Evolutionary conservation across 2,888 invertebrate species (phyloP), one percentile per base, ranked within the genome.

Genomic region (Gastrophysa polygoni): DNA sequence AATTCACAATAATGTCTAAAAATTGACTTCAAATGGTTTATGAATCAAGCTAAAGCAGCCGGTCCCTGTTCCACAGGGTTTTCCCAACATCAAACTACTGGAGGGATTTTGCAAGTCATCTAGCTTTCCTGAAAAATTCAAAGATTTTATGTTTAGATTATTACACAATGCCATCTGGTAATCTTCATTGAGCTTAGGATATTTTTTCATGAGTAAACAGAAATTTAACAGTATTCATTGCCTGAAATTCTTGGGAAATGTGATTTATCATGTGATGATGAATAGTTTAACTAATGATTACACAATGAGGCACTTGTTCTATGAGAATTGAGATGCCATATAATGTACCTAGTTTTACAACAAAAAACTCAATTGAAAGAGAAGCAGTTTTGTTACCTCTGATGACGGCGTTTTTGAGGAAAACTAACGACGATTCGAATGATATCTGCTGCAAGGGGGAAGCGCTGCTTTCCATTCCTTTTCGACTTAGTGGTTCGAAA

Each of bases 361-460:
- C n/a, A n/a, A n/a, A n/a, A n/a, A n/a, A n/a, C n/a, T n/a, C n/a
- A n/a, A n/a, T n/a, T n/a, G n/a, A n/a, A n/a, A n/a, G n/a, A n/a
- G n/a, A n/a, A n/a, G n/a, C n/a, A n/a, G n/a, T n/a, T n/a, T n/a
- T n/a, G n/a, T 59, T 79, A 85, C 89, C 89, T 75, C 83, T 81
- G 3, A 90, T 80, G 0, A 92, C 89, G 0, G 95, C 92, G 58
- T 88, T 89, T 73, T 89, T 89, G 67, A 99, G 83, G 79, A 97
- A 98, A 69, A 87, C 87, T 64, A 95, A 83, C 2, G 96, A 92
- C 0, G 97, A 94, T 80, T 99, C 99, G 78, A 98, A 99, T 0
- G 95, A 95, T 93, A 99, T 98, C 82, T 98, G 96, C 80, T 98
- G 99, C 16, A 99, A 81, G 0, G 98, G 96, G 0, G 98, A 98